Percentiles rank a stretch among this genome's conserved stretches.
phyloP scores from a whole-genome alignment of 1,140 invertebrate species.

The Drosophila arawakana region DNA sequence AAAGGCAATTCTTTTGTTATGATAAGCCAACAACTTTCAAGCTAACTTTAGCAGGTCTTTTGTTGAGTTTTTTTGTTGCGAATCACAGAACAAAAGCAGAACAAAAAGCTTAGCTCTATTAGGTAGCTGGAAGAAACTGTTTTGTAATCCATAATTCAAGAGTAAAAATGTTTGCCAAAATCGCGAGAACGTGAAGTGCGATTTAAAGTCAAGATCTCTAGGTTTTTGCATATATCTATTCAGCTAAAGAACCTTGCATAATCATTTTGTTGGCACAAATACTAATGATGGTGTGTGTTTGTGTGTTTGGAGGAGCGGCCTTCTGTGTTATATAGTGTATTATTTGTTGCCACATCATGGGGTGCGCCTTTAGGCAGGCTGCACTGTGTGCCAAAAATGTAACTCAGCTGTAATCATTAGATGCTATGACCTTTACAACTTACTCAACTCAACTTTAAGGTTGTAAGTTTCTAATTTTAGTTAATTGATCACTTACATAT shows the following conservation, averaged over 20 bases:
- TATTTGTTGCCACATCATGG: slow-evolving; percentile 31
- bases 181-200: slow-evolving; percentile 29
- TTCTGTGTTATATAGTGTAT: neutral
- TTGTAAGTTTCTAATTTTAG: slow-evolving; percentile 14
- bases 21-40: slow-evolving; percentile 37
- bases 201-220: slow-evolving; percentile 25
- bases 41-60: slow-evolving; percentile 23
- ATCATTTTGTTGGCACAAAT: slow-evolving; percentile 3
- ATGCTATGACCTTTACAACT: slow-evolving; percentile 32
- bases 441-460: neutral
- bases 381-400: slow-evolving; percentile 26
- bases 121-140: slow-evolving; percentile 2
- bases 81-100: neutral
- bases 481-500: slow-evolving; percentile 45
- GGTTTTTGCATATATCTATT: slow-evolving; percentile 9
- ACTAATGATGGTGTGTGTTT: neutral
- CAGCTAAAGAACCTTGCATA: slow-evolving; percentile 43
- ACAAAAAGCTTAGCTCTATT: slow-evolving; percentile 9
- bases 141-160: slow-evolving; percentile 39
- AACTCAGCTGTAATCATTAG: slow-evolving; percentile 7
- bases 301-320: slow-evolving; percentile 40
- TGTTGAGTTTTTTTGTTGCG: neutral
- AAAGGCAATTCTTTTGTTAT: slow-evolving; percentile 48
- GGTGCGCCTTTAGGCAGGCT: slow-evolving; percentile 40
- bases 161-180: slow-evolving; percentile 18